phyloP scores from a whole-genome alignment of 2,113 vertebrate species.

The Machaerirhynchus nigripectus region DNA sequence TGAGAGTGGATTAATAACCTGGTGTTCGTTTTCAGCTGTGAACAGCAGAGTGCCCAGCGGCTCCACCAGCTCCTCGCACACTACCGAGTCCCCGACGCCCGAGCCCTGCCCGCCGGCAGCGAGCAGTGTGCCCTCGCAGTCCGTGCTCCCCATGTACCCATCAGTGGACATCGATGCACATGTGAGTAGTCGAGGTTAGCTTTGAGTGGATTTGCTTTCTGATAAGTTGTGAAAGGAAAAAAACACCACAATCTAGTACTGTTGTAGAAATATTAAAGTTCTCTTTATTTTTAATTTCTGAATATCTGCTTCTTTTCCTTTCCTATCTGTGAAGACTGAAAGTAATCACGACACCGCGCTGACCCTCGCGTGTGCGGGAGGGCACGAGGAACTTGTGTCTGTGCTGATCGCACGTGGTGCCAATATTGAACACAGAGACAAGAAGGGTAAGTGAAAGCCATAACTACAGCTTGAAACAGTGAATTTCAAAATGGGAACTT shows the following conservation, averaged over 20 bases:
- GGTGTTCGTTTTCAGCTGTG: slow-evolving; percentile 83
- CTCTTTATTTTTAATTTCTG: neutral
- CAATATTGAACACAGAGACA: slow-evolving; percentile 97
- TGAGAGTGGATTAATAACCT: neutral
- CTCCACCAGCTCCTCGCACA: slow-evolving; percentile 73
- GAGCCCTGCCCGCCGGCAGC: slow-evolving; percentile 82
- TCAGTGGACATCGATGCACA: slow-evolving; percentile 98
- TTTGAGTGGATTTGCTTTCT: neutral
- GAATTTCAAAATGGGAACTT: neutral
- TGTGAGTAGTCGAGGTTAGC: slow-evolving; percentile 74
- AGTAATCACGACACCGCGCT: slow-evolving; percentile 98
- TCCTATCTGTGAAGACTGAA: slow-evolving; percentile 78
- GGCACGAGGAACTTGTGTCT: slow-evolving; percentile 96
- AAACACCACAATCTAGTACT: neutral
- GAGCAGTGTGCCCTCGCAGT: slow-evolving; percentile 79
- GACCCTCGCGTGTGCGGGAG: slow-evolving; percentile 94
- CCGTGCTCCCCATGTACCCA: slow-evolving; percentile 89
- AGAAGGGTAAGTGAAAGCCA: slow-evolving; percentile 83
- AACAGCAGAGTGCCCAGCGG: slow-evolving; percentile 90
- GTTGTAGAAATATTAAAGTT: neutral
- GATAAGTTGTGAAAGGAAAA: neutral
- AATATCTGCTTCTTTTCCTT: neutral
- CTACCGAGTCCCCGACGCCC: slow-evolving; percentile 83
- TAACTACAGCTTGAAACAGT: neutral
- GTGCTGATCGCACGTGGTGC: slow-evolving; percentile 94